phyloP scores from a whole-genome alignment of 2,113 vertebrate species.

The Macquaria ambigua region DNA sequence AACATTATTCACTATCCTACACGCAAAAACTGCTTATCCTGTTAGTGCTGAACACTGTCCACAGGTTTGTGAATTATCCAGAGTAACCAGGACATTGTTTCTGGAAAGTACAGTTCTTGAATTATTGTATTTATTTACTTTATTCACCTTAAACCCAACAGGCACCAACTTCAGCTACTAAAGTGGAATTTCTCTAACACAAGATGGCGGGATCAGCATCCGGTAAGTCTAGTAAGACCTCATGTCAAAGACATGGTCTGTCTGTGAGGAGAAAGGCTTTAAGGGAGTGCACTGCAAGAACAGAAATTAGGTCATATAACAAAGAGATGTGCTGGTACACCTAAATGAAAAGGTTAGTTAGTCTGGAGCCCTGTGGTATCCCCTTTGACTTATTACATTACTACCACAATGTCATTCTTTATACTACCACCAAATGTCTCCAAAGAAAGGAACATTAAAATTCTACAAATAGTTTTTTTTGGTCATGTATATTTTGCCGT shows the following conservation, averaged over 20 bases:
- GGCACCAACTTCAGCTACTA: not conserved
- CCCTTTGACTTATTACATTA: too few relatives aligned
- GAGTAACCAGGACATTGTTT: not conserved
- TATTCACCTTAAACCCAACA: not conserved
- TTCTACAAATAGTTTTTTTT: too few relatives aligned
- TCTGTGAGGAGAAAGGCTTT: not conserved
- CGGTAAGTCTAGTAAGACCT: constrained; percentile 8
- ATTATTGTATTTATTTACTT: not conserved
- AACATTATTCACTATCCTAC: too few relatives aligned
- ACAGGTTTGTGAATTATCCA: too few relatives aligned
- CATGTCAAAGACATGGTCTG: not conserved
- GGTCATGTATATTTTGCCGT: too few relatives aligned
- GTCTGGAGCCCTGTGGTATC: too few relatives aligned
- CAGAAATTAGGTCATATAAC: not conserved
- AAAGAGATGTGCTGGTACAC: too few relatives aligned
- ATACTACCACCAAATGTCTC: not conserved
- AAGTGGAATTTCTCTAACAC: fast-evolving
- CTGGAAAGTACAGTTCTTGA: not conserved
- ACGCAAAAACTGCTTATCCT: too few relatives aligned
- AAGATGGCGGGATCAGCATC: constrained; percentile 9
- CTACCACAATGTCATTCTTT: not conserved
- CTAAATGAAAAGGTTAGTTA: too few relatives aligned
- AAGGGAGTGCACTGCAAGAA: not conserved
- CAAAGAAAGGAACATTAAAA: too few relatives aligned
- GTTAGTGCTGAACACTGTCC: too few relatives aligned